These are phyloP conservation scores for Drosophila falleni DNA, from an alignment of 2,888 invertebrate genomes.

Conservation along the genomic window DNA sequence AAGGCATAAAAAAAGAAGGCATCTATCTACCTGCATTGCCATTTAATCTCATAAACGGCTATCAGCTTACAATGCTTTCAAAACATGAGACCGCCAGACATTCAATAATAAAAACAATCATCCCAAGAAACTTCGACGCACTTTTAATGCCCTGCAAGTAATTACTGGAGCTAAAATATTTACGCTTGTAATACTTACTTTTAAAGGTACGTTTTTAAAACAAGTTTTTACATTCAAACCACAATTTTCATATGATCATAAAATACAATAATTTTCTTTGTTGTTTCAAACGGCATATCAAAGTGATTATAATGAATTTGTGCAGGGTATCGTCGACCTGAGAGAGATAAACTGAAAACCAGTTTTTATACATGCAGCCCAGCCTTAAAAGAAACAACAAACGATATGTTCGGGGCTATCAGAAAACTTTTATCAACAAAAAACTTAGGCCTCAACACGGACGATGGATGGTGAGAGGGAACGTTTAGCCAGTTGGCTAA, in stretches of 20 bases:
- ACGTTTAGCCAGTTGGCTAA: constrained; percentile 58
- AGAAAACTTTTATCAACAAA: constrained; percentile 67
- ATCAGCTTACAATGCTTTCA: constrained; percentile 71
- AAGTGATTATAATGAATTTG: constrained; percentile 22
- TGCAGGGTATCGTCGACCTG: constrained; percentile 41
- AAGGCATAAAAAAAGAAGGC: constrained; percentile 34
- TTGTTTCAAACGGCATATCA: background rate
- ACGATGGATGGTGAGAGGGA: constrained; percentile 7
- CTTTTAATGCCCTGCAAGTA: constrained; percentile 26
- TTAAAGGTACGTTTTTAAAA: background rate
- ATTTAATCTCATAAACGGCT: constrained; percentile 76
- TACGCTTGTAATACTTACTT: background rate
- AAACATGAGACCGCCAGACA: constrained; percentile 53
- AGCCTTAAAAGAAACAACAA: constrained; percentile 51
- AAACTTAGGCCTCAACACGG: background rate
- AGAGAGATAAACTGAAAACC: constrained; percentile 53
- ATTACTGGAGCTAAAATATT: constrained; percentile 2
- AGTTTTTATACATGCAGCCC: constrained; percentile 51
- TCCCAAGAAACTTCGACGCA: constrained; percentile 1
- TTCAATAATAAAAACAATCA: constrained; percentile 42
- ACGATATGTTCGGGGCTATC: constrained; percentile 57
- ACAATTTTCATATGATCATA: background rate
- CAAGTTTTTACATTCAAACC: background rate
- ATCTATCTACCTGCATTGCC: constrained; percentile 72
- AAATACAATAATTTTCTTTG: background rate